Percentiles rank a stretch among this genome's conserved stretches.
Conservation (phyloP, 2,888 invertebrate species). For the Hydrotaea cyrtoneurina region DNA sequence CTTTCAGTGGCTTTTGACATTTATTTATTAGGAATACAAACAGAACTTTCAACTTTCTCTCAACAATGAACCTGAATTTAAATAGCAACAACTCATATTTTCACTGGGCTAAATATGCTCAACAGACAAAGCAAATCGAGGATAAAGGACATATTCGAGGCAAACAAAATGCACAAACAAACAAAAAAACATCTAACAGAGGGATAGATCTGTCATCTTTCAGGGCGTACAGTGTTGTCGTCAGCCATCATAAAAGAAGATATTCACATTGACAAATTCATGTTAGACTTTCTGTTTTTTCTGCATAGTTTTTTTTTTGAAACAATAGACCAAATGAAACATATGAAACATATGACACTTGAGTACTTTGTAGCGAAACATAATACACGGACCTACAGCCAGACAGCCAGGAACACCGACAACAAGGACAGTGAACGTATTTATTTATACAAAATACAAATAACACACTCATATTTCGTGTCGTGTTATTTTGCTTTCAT, state of each 20-base stretch:
- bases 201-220: background rate
- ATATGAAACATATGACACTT: constrained; percentile 44
- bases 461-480: background rate
- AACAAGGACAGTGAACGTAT: constrained; percentile 7
- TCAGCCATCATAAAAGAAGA: constrained; percentile 10
- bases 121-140: background rate
- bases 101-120: background rate
- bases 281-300: constrained; percentile 18
- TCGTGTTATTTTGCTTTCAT: background rate
- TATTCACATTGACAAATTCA: constrained; percentile 35
- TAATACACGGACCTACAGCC: background rate
- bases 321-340: constrained; percentile 45
- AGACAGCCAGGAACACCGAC: background rate
- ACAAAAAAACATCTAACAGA: too few species aligned
- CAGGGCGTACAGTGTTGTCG: background rate
- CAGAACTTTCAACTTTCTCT: constrained; percentile 8
- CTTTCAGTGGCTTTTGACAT: background rate
- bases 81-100: constrained; percentile 2
- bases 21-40: constrained; percentile 10
- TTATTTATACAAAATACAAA: constrained; percentile 1
- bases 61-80: constrained; percentile 31
- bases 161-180: background rate
- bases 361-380: constrained; percentile 31
- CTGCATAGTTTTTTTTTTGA: background rate
- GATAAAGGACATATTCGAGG: constrained; percentile 6